phyloP scores from a whole-genome alignment of 2,888 invertebrate genomes.

The Coelopa pilipes region DNA sequence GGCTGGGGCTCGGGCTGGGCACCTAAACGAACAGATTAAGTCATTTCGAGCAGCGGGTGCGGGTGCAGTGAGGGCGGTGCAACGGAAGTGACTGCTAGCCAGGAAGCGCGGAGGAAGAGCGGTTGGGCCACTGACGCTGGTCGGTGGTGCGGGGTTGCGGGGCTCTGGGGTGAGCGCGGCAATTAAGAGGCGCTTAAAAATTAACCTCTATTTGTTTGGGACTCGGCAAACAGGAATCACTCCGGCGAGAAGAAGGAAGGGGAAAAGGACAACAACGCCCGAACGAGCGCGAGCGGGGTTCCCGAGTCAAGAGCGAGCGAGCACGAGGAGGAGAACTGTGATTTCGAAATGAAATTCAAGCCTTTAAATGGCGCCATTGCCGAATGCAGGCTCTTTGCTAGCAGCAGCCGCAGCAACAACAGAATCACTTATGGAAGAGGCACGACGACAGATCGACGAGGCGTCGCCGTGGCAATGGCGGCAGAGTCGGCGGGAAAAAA shows the following conservation, averaged over 20 bases:
- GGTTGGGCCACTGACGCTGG: background rate
- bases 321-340: background rate
- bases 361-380: conserved; percentile 17
- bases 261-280: background rate
- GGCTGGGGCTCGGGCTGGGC: background rate
- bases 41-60: background rate
- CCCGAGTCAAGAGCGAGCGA: background rate
- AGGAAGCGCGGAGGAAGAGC: background rate
- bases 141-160: background rate
- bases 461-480: conserved; percentile 29
- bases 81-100: background rate
- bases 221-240: conserved; percentile 23
- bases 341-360: background rate
- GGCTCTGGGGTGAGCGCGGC: background rate
- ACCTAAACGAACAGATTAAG: background rate
- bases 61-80: background rate
- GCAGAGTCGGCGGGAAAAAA: conserved; percentile 29
- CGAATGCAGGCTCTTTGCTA: conserved; percentile 18
- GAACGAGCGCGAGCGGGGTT: background rate
- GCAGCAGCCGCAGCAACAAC: background rate
- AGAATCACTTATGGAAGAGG: conserved; percentile 2
- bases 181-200: conserved; percentile 37
- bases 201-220: conserved; percentile 33
- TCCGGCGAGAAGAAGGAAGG: background rate
- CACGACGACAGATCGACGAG: conserved; percentile 26